These are phyloP conservation scores for Capromys pilorides DNA, from an alignment of 2,797 vertebrate genomes.

Conservation along the genomic window DNA sequence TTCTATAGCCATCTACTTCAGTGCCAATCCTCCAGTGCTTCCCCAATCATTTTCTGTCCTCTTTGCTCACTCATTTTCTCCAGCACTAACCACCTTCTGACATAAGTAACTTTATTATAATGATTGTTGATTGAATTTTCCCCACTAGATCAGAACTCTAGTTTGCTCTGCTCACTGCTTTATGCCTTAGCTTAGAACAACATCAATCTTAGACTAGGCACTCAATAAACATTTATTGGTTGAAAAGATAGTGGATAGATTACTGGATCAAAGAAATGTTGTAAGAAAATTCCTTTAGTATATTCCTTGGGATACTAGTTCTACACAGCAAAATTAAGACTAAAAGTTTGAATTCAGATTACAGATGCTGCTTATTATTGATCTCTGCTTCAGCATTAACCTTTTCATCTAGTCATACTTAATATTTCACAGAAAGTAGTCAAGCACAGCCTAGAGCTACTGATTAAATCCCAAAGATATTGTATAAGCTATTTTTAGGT, in stretches of 20 bases:
- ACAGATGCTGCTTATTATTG: constrained; percentile 29
- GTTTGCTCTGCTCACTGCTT: not conserved
- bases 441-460: not conserved
- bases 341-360: not conserved
- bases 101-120: not conserved
- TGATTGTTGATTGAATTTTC: not conserved
- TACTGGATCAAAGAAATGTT: not conserved
- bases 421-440: constrained; percentile 4
- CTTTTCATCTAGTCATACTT: not conserved
- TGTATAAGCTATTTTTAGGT: not conserved
- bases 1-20: not conserved
- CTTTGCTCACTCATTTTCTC: not conserved
- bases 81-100: not conserved
- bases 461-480: not conserved
- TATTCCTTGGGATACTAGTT: not conserved
- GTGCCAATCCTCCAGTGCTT: not conserved
- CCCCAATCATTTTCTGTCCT: not conserved
- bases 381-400: not conserved
- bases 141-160: not conserved
- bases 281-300: not conserved
- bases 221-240: constrained; percentile 39
- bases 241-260: not conserved
- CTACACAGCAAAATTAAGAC: not conserved
- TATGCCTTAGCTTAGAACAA: not conserved
- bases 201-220: not conserved